A percentile compares a stretch with the other conserved stretches of the same genome.
phyloP scores from a whole-genome alignment of 2,888 invertebrate genomes.

The Limnephilus marmoratus region DNA sequence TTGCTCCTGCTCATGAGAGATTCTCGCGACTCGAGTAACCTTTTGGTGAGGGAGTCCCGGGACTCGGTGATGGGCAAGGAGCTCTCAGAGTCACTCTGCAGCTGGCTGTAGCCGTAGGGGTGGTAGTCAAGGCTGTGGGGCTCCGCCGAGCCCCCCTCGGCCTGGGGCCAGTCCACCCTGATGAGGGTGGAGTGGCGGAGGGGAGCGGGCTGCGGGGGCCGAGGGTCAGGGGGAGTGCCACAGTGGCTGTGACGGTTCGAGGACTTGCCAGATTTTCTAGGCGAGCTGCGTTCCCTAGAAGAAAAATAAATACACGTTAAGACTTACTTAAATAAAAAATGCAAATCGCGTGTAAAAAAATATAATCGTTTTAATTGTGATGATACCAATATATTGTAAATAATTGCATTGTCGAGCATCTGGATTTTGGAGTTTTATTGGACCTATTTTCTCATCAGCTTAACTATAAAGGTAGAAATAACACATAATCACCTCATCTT shows the following conservation, averaged over 20 bases:
- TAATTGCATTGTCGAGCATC: background rate
- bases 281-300: slow-evolving; percentile 75
- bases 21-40: slow-evolving; percentile 64
- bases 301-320: slow-evolving; percentile 67
- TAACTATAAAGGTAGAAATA: background rate
- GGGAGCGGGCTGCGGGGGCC: slow-evolving; percentile 37
- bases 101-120: slow-evolving; percentile 71
- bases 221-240: slow-evolving; percentile 49
- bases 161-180: slow-evolving; percentile 74
- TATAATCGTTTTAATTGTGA: background rate
- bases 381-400: background rate
- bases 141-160: slow-evolving; percentile 67
- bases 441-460: too few species aligned
- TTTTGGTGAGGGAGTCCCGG: slow-evolving; percentile 61
- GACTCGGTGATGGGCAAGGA: slow-evolving; percentile 60
- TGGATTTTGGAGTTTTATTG: background rate
- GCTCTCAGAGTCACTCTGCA: slow-evolving; percentile 74
- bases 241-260: slow-evolving; percentile 73
- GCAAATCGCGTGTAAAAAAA: background rate
- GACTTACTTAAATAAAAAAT: slow-evolving; percentile 8
- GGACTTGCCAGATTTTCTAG: slow-evolving; percentile 70
- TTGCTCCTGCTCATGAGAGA: slow-evolving; percentile 69
- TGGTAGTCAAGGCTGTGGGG: slow-evolving; percentile 71
- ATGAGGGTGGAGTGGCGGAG: slow-evolving; percentile 74
- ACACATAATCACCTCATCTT: slow-evolving; percentile 72